These are phyloP conservation scores for Phortica magna DNA, from an alignment of 2,888 invertebrate species.

Conservation along the genomic window DNA sequence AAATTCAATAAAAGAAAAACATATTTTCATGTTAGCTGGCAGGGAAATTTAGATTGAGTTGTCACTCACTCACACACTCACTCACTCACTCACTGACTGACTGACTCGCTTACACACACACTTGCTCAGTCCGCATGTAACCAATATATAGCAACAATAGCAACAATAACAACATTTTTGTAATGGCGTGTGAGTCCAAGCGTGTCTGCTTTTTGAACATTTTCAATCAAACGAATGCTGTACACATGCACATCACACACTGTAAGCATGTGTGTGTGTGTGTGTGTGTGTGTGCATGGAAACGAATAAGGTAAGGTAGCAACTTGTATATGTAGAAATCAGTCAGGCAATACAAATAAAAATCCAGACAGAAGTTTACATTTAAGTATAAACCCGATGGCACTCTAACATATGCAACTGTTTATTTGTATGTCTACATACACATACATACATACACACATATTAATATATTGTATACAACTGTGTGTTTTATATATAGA, in stretches of 20 bases:
- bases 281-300: slow-evolving; percentile 11
- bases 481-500: background rate
- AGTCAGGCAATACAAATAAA: slow-evolving; percentile 33
- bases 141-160: background rate
- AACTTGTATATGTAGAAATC: background rate
- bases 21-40: slow-evolving; percentile 14
- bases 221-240: slow-evolving; percentile 61
- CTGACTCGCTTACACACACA: background rate
- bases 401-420: background rate
- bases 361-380: slow-evolving; percentile 22
- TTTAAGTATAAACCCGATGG: slow-evolving; percentile 24
- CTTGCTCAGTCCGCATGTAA: background rate
- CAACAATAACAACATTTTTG: background rate
- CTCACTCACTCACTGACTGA: background rate
- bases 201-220: slow-evolving; percentile 53
- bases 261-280: slow-evolving; percentile 40
- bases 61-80: slow-evolving; percentile 47
- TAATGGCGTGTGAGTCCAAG: slow-evolving; percentile 55
- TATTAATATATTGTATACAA: background rate
- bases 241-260: slow-evolving; percentile 34
- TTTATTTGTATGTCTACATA: background rate
- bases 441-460: background rate
- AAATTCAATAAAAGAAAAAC: slow-evolving; percentile 18
- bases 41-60: slow-evolving; percentile 65
- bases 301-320: background rate